These are phyloP conservation scores for Aromia moschata DNA, from an alignment of 2,888 invertebrate genomes.

Conservation along the genomic window DNA sequence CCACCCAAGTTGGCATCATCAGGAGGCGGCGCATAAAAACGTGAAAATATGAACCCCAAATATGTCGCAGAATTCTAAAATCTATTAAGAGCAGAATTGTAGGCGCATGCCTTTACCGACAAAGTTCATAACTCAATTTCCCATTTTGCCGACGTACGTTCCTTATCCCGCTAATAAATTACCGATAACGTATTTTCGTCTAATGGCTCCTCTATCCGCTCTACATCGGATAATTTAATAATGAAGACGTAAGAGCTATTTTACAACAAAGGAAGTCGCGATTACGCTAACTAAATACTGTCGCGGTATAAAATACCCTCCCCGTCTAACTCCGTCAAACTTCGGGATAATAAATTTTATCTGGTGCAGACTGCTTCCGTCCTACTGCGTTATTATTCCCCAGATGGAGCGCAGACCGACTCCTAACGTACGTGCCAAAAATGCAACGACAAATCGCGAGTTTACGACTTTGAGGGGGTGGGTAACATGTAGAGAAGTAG, in stretches of 20 bases:
- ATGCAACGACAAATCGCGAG: neutral
- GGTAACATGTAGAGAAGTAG: too few relatives aligned
- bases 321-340: conserved; percentile 3
- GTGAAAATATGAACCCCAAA: conserved; percentile 26
- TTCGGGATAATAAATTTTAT: conserved; percentile 9
- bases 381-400: conserved; percentile 5
- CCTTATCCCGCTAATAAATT: too few relatives aligned
- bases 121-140: too few relatives aligned
- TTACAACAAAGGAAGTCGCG: conserved; percentile 18
- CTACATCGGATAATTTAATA: conserved; percentile 11
- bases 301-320: conserved; percentile 3
- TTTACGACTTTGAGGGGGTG: neutral
- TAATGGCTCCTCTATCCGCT: too few relatives aligned
- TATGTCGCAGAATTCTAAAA: too few relatives aligned
- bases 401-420: neutral
- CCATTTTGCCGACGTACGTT: too few relatives aligned
- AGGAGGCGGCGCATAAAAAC: neutral
- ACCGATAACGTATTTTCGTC: too few relatives aligned
- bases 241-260: conserved; percentile 3
- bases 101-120: too few relatives aligned
- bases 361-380: conserved; percentile 3
- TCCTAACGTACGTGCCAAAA: neutral
- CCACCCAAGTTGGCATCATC: too few relatives aligned
- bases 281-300: conserved; percentile 17
- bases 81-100: too few relatives aligned